These are phyloP conservation scores for Vespertilio murinus DNA, from an alignment of 2,797 vertebrate species.

Conservation along the genomic window DNA sequence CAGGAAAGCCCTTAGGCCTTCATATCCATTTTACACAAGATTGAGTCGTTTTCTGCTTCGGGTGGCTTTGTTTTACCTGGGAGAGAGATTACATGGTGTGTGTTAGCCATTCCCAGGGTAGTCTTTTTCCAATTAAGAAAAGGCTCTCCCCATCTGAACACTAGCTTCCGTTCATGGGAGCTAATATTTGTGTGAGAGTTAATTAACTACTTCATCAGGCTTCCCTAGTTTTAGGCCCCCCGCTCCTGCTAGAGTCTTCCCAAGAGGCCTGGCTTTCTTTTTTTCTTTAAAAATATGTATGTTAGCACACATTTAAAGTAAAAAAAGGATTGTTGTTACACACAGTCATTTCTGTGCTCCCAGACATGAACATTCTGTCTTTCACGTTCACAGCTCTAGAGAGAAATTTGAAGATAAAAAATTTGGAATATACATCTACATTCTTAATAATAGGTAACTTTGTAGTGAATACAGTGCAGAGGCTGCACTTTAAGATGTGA, in stretches of 20 bases:
- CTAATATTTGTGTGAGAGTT: conserved; percentile 44
- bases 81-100: background rate
- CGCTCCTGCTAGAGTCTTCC: conserved; percentile 35
- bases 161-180: background rate
- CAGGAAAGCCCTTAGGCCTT: background rate
- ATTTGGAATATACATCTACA: background rate
- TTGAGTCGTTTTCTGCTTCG: background rate
- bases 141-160: conserved; percentile 7
- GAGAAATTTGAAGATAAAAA: conserved; percentile 12
- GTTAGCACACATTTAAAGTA: conserved; percentile 17
- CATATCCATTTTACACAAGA: conserved; percentile 31
- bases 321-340: conserved; percentile 32
- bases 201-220: conserved; percentile 2
- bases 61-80: conserved; percentile 52
- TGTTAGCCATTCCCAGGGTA: conserved; percentile 24
- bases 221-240: conserved; percentile 18
- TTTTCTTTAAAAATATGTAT: conserved; percentile 37
- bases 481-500: background rate
- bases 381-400: conserved; percentile 16
- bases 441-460: conserved; percentile 1
- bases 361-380: background rate
- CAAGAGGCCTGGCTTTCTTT: background rate
- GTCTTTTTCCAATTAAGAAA: conserved; percentile 52
- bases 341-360: conserved; percentile 12
- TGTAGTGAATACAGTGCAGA: background rate